Evolutionary conservation across 1,140 invertebrate species (phyloP).

Genomic region (Calliphora vicina): DNA sequence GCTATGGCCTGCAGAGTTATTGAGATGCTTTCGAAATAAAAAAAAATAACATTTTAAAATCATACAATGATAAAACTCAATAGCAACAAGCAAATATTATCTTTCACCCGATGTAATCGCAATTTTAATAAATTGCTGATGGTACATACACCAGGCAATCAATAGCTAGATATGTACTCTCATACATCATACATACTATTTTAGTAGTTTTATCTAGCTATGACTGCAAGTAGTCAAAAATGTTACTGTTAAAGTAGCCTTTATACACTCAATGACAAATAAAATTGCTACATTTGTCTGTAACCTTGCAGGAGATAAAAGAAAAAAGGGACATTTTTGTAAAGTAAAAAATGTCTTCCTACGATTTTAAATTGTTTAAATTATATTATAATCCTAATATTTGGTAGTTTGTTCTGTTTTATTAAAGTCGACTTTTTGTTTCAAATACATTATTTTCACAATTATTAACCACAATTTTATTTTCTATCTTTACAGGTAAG

Average conservation of each 20-base stretch:
- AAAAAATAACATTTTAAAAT: slow-evolving; percentile 15
- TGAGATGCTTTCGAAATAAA: slow-evolving; percentile 18
- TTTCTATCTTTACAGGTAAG: not conserved
- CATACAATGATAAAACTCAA: slow-evolving; percentile 22
- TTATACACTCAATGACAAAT: not conserved
- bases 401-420: no score
- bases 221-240: not conserved
- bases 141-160: not conserved
- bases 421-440: not conserved
- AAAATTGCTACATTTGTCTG: no score
- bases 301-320: no score
- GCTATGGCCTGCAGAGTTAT: not conserved
- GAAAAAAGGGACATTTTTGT: no score
- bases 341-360: no score
- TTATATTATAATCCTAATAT: no score
- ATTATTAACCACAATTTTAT: not conserved
- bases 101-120: slow-evolving; percentile 25
- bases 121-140: slow-evolving; percentile 32
- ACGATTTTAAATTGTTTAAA: no score
- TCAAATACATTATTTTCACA: not conserved
- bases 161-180: not conserved
- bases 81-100: slow-evolving; percentile 12
- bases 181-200: not conserved
- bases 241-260: not conserved
- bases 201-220: not conserved